Evolutionary conservation across 35 echinoderm and acorn worm species (phyloP), one percentile per base, ranked within the genome.

Genomic region (Chiridota heheva): DNA sequence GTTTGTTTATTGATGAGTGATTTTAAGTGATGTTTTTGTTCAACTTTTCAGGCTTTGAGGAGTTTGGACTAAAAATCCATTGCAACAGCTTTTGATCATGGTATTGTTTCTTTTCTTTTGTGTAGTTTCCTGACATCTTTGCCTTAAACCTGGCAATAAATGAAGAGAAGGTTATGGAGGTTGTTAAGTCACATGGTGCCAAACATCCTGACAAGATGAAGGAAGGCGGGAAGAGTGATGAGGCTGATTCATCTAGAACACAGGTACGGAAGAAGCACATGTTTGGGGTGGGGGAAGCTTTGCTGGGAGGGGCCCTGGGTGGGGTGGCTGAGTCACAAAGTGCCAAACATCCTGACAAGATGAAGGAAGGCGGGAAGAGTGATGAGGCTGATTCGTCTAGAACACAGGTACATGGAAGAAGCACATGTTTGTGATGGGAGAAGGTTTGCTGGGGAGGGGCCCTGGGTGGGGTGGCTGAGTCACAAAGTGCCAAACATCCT

Each of bases 201-300:
- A 91, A 91, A 69, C 89, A 97, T 63, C 94, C 88, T 5, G 78
- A 81, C 69, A 82, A 88, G 65, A 88, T 91, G 84, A 88, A 91
- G 40, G 94, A 97, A 83, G 94, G 87, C 5, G 94, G 94, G n/a
- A 84, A 97, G 76, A 97, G 94, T 76, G 94, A 97, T 80, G 94
- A 97, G 69, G 94, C 89, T 47, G 94, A 97, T 49, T 87, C 88
- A 8, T 81, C 84, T 5, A 87, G 94, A 70, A 87, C 85, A 66
- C 83, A 81, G 43, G 94, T 90, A 79, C 72, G 90, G 74, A 15
- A 34, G 15, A 0, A 27, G 22, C 10, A 1, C 10, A 35, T 6
- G 60, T 10, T 22, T 28, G 18, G 60, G 22, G 4, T 8, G n/a
- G n/a, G n/a, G n/a, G n/a, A n/a, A n/a, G n/a, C n/a, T n/a, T n/a